These are phyloP conservation scores for Meandrusa payeni DNA, from an alignment of 2,888 invertebrate species.

Conservation along the genomic window DNA sequence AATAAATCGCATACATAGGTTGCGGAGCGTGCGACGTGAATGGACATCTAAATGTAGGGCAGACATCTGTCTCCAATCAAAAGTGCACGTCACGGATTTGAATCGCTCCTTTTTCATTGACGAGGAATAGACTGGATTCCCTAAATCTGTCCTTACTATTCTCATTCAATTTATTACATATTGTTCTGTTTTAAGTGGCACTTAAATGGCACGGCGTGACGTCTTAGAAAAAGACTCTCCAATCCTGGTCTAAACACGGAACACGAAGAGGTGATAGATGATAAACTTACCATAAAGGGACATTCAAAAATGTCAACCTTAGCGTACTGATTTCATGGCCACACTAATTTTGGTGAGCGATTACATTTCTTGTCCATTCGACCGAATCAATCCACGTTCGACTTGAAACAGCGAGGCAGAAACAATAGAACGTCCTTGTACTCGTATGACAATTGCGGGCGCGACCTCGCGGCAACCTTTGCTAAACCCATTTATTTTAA, in stretches of 20 bases:
- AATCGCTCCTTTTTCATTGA: constrained; percentile 1
- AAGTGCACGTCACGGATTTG: neutral
- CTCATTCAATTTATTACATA: constrained; percentile 9
- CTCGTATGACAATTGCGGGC: constrained; percentile 1
- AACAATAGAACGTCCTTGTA: constrained; percentile 9
- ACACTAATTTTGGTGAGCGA: too few species aligned
- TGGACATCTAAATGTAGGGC: constrained; percentile 35
- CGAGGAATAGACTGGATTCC: neutral
- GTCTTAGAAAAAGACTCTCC: too few species aligned
- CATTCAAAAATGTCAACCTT: too few species aligned
- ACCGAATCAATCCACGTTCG: too few species aligned
- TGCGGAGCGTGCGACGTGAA: constrained; percentile 34
- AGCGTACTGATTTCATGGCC: too few species aligned
- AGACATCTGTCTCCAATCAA: constrained; percentile 31
- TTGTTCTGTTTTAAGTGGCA: neutral
- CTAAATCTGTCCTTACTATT: neutral
- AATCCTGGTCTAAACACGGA: too few species aligned
- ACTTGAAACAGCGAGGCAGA: too few species aligned
- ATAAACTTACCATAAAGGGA: too few species aligned
- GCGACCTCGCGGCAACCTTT: constrained; percentile 9
- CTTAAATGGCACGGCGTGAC: constrained; percentile 2
- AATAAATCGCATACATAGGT: constrained; percentile 40
- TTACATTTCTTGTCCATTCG: too few species aligned
- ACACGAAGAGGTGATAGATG: too few species aligned
- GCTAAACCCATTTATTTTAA: constrained; percentile 1